Conservation (phyloP, 35 echinoderm and acorn worm species). For the Heliocidaris erythrogramma region DNA sequence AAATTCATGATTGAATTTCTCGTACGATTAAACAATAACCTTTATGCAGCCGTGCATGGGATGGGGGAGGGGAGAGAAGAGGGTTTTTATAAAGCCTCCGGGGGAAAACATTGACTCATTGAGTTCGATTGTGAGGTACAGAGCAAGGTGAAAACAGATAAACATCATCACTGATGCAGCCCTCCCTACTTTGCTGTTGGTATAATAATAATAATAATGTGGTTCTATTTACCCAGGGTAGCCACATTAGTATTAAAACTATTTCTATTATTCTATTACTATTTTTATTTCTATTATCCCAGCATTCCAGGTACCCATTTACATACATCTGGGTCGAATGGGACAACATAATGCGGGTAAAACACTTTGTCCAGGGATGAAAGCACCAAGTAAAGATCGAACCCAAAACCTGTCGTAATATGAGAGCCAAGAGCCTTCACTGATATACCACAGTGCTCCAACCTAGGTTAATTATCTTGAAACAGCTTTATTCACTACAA, state of each 20-base stretch:
- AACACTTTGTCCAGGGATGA: neutral
- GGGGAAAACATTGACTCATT: neutral
- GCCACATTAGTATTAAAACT: neutral
- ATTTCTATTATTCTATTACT: neutral
- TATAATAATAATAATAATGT: constrained; percentile 15
- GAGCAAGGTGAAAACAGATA: neutral
- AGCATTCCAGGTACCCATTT: neutral
- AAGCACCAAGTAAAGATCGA: too few relatives aligned
- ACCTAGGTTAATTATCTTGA: too few relatives aligned
- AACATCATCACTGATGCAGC: neutral
- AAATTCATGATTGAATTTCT: neutral
- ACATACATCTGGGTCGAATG: neutral
- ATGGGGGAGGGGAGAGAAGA: neutral
- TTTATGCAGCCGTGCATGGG: neutral
- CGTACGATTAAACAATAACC: neutral
- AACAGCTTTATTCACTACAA: too few relatives aligned
- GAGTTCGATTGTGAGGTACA: neutral
- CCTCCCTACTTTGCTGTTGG: too few relatives aligned
- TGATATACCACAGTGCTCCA: neutral
- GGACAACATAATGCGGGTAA: neutral
- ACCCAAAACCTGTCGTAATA: too few relatives aligned
- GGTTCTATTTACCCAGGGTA: neutral
- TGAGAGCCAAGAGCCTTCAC: too few relatives aligned
- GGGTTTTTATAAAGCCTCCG: neutral
- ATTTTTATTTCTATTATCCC: neutral